Evolutionary conservation across 2,888 invertebrate genomes (phyloP).

Genomic region (Cryptus armator): DNA sequence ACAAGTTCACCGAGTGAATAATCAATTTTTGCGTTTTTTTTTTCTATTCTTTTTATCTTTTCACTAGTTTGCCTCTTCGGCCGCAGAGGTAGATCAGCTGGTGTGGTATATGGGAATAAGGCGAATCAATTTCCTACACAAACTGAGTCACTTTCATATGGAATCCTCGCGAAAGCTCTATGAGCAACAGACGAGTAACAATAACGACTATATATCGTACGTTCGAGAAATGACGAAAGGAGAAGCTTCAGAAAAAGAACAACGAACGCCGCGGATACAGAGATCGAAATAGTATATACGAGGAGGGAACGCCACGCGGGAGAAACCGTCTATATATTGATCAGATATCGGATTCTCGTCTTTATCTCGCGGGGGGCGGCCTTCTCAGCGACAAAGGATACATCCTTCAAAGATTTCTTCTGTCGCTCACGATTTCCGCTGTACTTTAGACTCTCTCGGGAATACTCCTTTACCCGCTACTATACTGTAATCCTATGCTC

Average conservation of each 20-base stretch:
- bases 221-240: not conserved
- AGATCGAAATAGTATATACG: not conserved
- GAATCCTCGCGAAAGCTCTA: not conserved
- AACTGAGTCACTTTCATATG: not conserved
- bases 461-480: not conserved
- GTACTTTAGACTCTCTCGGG: not conserved
- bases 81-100: not conserved
- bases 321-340: not conserved
- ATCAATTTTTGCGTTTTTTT: constrained; percentile 27
- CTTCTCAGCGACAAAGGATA: not conserved
- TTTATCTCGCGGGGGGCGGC: not conserved
- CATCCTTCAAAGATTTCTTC: constrained; percentile 5
- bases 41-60: not conserved
- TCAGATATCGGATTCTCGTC: constrained; percentile 17
- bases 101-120: not conserved
- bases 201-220: not conserved
- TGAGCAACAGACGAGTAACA: not conserved
- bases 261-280: not conserved
- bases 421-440: not conserved
- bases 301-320: not conserved
- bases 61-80: not conserved
- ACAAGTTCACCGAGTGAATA: constrained; percentile 34
- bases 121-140: not conserved
- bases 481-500: not conserved
- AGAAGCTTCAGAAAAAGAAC: not conserved